Evolutionary conservation across 1,140 invertebrate species (phyloP).

Genomic region (Meloidogyne chitwoodi): DNA sequence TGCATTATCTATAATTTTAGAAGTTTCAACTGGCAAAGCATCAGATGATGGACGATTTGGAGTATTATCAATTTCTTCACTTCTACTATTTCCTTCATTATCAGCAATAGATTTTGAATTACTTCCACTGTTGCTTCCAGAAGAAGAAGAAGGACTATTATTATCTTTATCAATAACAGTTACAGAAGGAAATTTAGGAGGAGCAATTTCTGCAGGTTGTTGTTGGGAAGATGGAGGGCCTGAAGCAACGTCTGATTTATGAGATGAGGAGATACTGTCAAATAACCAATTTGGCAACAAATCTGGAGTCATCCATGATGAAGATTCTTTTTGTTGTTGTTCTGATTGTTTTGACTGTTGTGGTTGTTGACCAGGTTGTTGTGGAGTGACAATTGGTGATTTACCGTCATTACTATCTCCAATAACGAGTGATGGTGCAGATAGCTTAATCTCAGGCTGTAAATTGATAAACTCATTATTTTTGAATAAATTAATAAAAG

Average conservation of each 20-base stretch:
- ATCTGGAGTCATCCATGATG: not conserved
- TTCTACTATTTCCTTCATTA: not conserved
- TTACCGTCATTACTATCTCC: constrained; percentile 2
- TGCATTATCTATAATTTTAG: constrained; percentile 1
- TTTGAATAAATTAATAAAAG: no score
- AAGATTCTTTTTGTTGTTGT: constrained; percentile 1
- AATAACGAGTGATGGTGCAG: not conserved
- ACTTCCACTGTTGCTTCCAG: not conserved
- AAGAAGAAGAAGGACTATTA: not conserved
- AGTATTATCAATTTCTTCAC: not conserved
- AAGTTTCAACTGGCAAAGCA: not conserved
- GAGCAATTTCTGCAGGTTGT: constrained; percentile 3
- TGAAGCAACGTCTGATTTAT: not conserved
- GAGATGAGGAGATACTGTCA: not conserved
- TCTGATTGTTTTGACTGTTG: constrained; percentile 14
- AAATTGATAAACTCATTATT: not conserved
- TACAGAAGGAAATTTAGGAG: constrained; percentile 12
- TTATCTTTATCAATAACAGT: constrained; percentile 5
- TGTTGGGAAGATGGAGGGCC: constrained; percentile 12
- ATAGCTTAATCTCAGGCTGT: constrained; percentile 60
- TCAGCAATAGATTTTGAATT: not conserved
- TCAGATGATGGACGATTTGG: not conserved
- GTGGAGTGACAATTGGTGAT: constrained; percentile 2
- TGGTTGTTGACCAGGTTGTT: constrained; percentile 4
- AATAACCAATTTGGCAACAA: not conserved